Evolutionary conservation across 2,888 invertebrate genomes (phyloP), one percentile per base, ranked within the genome.

Genomic region (Ariolimax columbianus): DNA sequence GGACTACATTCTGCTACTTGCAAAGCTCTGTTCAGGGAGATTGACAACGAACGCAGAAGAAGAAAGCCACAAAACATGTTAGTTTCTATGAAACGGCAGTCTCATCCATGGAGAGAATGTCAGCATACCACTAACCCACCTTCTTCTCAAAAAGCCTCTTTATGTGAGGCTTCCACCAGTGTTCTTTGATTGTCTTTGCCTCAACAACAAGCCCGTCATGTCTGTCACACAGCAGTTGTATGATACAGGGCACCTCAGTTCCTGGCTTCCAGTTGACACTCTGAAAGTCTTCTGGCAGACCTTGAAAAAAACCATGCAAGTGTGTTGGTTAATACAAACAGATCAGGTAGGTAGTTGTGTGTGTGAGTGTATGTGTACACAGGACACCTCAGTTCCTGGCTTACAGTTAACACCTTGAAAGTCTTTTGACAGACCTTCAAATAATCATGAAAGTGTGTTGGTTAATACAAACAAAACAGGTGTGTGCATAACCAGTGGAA

Each of bases 101-200:
- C 2, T 2, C 3, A 55, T 23, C 19, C 23, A 7, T 17, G 23
- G 55, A 55, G 3, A 55, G 14, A 19, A 3, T 11, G 7, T 47
- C 47, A 33, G 30, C 66, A 66, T 7, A 30, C 9, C 33, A 66
- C 30, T 33, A 23, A 30, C 30, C 17, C 93, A 96, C 96, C 93
- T 95, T 95, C 93, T 96, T 96, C 6, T 96, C 96, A 92, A 97
- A 96, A 89, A 97, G 95, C 89, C 96, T 96, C 88, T 95, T 96
- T 66, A 98, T 96, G 80, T 97, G 96, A 82, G 96, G 96, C 91
- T 96, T 97, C 95, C 97, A 97, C 91, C 96, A 96, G 93, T 98
- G 98, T 91, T 97, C 96, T 93, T 98, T 98, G 93, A 98, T 97
- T 38, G 97, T 96, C 93, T 97, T 97, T 14, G 98, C 98, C 93